phyloP scores from a whole-genome alignment of 2,113 vertebrate genomes.

The Acrocephalus kingi region DNA sequence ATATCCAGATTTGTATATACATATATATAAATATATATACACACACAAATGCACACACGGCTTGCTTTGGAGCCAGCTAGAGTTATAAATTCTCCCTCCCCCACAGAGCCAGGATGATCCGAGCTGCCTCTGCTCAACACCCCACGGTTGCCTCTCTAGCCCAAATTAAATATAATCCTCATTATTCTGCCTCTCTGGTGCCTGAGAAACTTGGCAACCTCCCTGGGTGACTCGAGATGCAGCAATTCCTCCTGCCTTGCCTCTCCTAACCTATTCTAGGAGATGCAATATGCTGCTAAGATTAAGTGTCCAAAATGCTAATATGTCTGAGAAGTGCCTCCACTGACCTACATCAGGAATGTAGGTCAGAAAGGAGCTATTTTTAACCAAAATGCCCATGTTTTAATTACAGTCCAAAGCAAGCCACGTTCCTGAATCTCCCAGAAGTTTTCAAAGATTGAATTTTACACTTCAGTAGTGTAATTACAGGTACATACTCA shows the following conservation, averaged over 20 bases:
- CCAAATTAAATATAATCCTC: constrained; percentile 17
- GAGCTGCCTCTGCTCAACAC: constrained; percentile 29
- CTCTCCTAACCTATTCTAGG: constrained; percentile 7
- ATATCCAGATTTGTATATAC: constrained; percentile 60
- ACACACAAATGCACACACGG: constrained; percentile 16
- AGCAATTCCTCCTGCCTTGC: constrained; percentile 13
- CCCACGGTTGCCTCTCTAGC: constrained; percentile 7
- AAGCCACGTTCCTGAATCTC: background rate
- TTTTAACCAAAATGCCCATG: background rate
- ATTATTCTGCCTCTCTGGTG: constrained; percentile 19
- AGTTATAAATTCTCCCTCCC: constrained; percentile 37
- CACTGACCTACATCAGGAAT: constrained; percentile 39
- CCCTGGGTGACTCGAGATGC: background rate
- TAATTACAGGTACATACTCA: background rate
- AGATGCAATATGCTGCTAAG: background rate
- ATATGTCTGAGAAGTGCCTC: constrained; percentile 13
- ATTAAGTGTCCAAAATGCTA: constrained; percentile 38
- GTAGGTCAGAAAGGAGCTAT: background rate
- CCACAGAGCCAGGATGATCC: background rate
- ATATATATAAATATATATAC: constrained; percentile 39
- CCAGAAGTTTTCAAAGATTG: background rate
- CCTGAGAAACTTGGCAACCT: constrained; percentile 48
- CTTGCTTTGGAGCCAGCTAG: constrained; percentile 32
- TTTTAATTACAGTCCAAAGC: background rate
- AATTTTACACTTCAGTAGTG: background rate